A percentile compares a stretch with the other conserved stretches of the same genome.
phyloP scores from a whole-genome alignment of 2,113 vertebrate genomes.

The Naja naja region DNA sequence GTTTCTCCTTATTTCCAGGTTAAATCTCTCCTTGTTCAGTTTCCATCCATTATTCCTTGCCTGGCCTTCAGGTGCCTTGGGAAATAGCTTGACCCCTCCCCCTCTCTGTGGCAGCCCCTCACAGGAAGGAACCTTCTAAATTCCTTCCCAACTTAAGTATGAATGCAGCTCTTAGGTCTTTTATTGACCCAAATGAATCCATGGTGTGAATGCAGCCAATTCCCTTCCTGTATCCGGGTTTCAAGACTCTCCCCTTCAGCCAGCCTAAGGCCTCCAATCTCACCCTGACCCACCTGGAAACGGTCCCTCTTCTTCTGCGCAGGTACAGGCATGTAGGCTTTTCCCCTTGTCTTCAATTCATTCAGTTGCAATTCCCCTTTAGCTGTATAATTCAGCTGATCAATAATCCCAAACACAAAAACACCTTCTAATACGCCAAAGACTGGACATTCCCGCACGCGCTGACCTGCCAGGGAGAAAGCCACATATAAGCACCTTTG shows the following conservation, averaged over 20 bases:
- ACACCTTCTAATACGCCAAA: conserved; percentile 73
- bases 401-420: conserved; percentile 68
- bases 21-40: no score
- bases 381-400: conserved; percentile 69
- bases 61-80: no score
- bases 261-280: not conserved
- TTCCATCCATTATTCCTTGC: no score
- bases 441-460: conserved; percentile 73
- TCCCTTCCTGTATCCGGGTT: not conserved
- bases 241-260: not conserved
- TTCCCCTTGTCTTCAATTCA: conserved; percentile 64
- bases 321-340: conserved; percentile 38
- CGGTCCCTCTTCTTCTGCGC: conserved; percentile 62
- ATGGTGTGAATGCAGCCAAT: not conserved
- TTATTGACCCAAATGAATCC: not conserved
- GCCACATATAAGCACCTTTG: not conserved
- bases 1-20: no score
- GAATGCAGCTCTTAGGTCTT: not conserved
- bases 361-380: conserved; percentile 65
- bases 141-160: not conserved
- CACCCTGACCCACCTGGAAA: conserved; percentile 58
- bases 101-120: no score
- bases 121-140: not conserved
- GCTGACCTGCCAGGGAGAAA: conserved; percentile 41
- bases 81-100: no score